phyloP scores from a whole-genome alignment of 2,888 invertebrate species.

The Psylliodes chrysocephalus region DNA sequence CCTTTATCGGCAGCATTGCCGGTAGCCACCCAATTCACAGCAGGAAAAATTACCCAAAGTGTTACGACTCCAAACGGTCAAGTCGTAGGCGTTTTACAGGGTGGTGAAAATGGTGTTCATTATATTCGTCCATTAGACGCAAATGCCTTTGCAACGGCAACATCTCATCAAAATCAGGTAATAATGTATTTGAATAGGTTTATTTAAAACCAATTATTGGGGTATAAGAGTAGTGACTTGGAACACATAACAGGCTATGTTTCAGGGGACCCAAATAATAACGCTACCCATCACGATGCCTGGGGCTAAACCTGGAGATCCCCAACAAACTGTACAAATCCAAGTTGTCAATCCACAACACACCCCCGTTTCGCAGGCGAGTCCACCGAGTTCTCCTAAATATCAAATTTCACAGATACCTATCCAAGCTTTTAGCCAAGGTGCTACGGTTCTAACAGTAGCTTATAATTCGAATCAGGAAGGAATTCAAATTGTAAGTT shows the following conservation, averaged over 20 bases:
- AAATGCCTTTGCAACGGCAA: constrained; percentile 64
- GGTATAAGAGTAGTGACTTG: no score
- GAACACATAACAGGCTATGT: neutral
- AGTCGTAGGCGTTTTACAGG: constrained; percentile 77
- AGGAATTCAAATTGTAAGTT: constrained; percentile 70
- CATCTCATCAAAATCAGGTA: constrained; percentile 47
- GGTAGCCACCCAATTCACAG: constrained; percentile 71
- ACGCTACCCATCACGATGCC: constrained; percentile 83
- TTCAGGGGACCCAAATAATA: constrained; percentile 72
- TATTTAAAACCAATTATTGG: no score
- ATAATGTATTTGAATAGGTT: no score
- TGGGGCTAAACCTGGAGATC: constrained; percentile 79
- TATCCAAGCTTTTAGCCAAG: constrained; percentile 78
- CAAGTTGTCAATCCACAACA: constrained; percentile 66
- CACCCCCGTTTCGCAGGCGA: constrained; percentile 57
- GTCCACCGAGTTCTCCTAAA: constrained; percentile 72
- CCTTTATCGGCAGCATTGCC: constrained; percentile 70
- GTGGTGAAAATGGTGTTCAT: constrained; percentile 79
- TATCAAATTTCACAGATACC: constrained; percentile 81
- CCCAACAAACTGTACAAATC: constrained; percentile 82
- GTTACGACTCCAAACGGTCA: constrained; percentile 74
- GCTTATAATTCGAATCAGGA: constrained; percentile 75
- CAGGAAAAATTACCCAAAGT: constrained; percentile 77
- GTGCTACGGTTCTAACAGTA: constrained; percentile 78
- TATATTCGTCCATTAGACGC: constrained; percentile 75